Evolutionary conservation across 2,888 invertebrate species (phyloP), one percentile per base, ranked within the genome.

Genomic region (Mesorhabditis spiculigera): DNA sequence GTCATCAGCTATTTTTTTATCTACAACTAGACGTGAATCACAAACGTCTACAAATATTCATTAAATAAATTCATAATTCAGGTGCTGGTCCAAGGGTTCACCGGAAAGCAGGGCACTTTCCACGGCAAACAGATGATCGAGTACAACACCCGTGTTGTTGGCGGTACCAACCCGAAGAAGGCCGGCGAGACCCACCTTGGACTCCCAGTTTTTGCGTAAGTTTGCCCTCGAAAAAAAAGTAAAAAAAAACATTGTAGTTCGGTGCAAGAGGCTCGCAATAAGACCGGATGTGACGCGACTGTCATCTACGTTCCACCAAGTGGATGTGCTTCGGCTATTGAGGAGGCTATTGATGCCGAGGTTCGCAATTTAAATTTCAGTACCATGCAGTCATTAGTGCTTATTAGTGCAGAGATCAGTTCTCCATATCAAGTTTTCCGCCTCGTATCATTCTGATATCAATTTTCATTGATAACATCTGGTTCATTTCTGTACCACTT

Each of bases 221-320:
- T 50, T 50, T 50, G 8, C 91, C 78, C 89, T 90, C 10, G 81
- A 78, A 63, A 77, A 63, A 77, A 81, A 58, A n/a, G n/a, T 13
- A 43, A 43, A 16, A 10, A 16, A 13, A 13, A 41, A 63, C 8
- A 3, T 16, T 58, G 8, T 50, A 50, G 75, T 45, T 70, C 74
- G 4, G 78, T 78, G 8, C 74, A 71, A 45, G 78, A 80, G 65
- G 80, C 80, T 41, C 75, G 76, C 45, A 91, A 91, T 73, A 91
- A 91, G 50, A 95, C 95, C 1, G 91, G 92, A 70, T 93, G 94
- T 62, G 91, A 93, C 82, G 98, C 97, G 0, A 91, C 93, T 42
- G 95, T 95, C 1, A 93, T 99, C 85, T 99, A 95, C 88, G 97
- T 98, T 10, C 98, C 98, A 68, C 96, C 98, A 16, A 92, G 93